A percentile compares a stretch with the other conserved stretches of the same genome.
These are phyloP conservation scores for Drosophila saltans DNA, from an alignment of 1,140 invertebrate species.

Conservation along the genomic window DNA sequence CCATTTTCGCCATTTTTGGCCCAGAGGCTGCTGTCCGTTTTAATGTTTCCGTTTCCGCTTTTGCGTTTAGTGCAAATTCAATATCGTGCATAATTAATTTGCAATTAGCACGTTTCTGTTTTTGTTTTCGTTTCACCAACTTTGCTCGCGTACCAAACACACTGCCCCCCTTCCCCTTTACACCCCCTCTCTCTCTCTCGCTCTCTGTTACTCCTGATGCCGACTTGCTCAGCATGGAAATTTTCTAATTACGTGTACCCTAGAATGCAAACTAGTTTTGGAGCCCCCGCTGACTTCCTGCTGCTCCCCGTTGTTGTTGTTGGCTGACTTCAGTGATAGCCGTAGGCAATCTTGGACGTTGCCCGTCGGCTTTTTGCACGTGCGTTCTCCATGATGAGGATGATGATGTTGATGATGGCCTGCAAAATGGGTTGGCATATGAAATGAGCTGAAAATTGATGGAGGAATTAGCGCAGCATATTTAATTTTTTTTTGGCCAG, in stretches of 20 bases:
- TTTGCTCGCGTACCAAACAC: slow-evolving; percentile 10
- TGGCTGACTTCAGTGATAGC: slow-evolving; percentile 4
- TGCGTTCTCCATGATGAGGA: slow-evolving; percentile 23
- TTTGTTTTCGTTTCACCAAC: slow-evolving; percentile 75
- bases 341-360: slow-evolving; percentile 28
- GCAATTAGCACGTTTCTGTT: slow-evolving; percentile 83
- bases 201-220: neutral
- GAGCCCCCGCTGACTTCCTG: neutral
- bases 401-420: slow-evolving; percentile 39
- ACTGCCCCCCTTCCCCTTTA: slow-evolving; percentile 14
- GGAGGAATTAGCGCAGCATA: slow-evolving; percentile 79
- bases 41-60: slow-evolving; percentile 39
- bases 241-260: slow-evolving; percentile 74
- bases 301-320: neutral
- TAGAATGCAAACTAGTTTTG: slow-evolving; percentile 70
- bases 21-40: neutral
- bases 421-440: slow-evolving; percentile 77
- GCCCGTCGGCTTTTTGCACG: slow-evolving; percentile 61
- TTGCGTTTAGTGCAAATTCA: slow-evolving; percentile 80
- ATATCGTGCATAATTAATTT: slow-evolving; percentile 83
- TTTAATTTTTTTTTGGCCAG: slow-evolving; percentile 59
- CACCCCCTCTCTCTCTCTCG: too few relatives aligned
- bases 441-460: slow-evolving; percentile 82
- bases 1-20: neutral
- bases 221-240: slow-evolving; percentile 45